Percentiles rank a stretch among this genome's conserved stretches.
These are phyloP conservation scores for Turnix velox DNA, from an alignment of 2,113 vertebrate genomes.

Conservation along the genomic window DNA sequence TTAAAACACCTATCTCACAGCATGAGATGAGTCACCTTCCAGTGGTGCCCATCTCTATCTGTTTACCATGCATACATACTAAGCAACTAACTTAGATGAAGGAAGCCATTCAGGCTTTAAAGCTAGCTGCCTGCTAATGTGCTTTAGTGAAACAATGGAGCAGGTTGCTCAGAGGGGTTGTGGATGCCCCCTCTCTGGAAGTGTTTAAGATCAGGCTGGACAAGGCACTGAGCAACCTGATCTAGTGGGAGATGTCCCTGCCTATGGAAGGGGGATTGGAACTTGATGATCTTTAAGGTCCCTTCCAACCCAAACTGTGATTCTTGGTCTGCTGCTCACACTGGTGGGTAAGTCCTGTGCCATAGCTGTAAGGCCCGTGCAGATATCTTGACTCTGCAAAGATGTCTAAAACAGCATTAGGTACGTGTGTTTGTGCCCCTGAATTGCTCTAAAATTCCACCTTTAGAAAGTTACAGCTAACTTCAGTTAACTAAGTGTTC, in stretches of 20 bases:
- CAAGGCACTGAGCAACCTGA: too few relatives aligned
- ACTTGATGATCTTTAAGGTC: too few relatives aligned
- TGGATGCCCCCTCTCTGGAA: too few relatives aligned
- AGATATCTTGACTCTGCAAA: background rate
- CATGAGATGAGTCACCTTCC: background rate
- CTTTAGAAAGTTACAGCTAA: background rate
- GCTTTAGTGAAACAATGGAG: background rate
- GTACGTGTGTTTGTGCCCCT: background rate
- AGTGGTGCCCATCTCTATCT: background rate
- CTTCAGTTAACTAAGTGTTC: background rate
- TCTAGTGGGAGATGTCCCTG: too few relatives aligned
- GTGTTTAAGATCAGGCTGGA: too few relatives aligned
- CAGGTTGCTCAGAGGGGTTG: too few relatives aligned
- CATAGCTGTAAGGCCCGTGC: background rate
- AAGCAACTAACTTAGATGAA: background rate
- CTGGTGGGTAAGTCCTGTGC: background rate
- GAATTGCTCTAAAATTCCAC: background rate
- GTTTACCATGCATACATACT: background rate
- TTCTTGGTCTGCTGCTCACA: background rate
- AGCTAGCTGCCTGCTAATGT: background rate
- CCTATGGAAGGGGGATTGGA: too few relatives aligned
- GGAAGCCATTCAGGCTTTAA: background rate
- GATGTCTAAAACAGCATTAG: background rate
- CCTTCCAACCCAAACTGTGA: too few relatives aligned
- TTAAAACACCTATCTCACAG: rapidly evolving